A percentile compares a stretch with the other conserved stretches of the same genome.
phyloP scores from a whole-genome alignment of 2,113 vertebrate genomes.

The human (Homo sapiens) region DNA sequence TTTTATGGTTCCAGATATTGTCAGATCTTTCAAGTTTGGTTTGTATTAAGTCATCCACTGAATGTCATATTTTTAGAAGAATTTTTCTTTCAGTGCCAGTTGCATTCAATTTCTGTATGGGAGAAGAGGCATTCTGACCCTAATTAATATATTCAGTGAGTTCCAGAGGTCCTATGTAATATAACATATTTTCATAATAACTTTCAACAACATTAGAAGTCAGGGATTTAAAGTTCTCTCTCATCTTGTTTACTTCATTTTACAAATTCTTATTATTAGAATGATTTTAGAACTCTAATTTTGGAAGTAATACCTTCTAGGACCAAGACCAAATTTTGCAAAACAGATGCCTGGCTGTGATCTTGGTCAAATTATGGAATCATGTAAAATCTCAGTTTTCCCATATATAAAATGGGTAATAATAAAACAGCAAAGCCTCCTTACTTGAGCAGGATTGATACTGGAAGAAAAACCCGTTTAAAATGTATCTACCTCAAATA shows the following conservation, averaged over 20 bases:
- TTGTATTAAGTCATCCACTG: neutral
- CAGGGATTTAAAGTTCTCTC: neutral
- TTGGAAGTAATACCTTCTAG: neutral
- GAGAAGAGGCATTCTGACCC: neutral
- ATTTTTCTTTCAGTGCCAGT: neutral
- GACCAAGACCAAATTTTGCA: neutral
- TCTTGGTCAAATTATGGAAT: neutral
- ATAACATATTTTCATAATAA: neutral
- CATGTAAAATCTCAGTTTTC: neutral
- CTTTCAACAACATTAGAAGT: neutral
- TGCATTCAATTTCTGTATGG: neutral
- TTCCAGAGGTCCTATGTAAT: neutral
- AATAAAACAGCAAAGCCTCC: neutral
- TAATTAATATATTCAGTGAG: neutral
- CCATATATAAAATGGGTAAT: neutral
- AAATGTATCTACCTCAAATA: neutral
- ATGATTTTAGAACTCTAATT: neutral
- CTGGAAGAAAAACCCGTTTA: neutral
- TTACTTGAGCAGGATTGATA: neutral
- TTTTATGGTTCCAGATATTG: neutral
- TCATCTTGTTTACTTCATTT: neutral
- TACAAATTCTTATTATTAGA: neutral
- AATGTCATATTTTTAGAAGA: neutral
- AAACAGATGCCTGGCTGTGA: neutral
- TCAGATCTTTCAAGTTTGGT: neutral